Evolutionary conservation across 2,888 invertebrate species (phyloP), one percentile per base, ranked within the genome.

Genomic region (Hermaeophaga mercurialis): DNA sequence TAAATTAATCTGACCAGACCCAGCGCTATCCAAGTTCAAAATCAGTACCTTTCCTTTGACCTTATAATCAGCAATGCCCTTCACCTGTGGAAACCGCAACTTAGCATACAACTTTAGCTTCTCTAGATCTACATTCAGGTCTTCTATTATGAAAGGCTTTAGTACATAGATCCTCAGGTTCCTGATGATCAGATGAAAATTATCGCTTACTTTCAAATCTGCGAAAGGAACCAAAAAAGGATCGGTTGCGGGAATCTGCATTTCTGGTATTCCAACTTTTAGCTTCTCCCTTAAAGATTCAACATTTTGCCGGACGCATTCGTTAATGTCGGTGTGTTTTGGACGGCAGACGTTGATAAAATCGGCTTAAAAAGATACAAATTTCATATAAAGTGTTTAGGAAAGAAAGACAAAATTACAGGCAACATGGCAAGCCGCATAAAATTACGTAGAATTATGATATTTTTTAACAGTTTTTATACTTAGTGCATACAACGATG

Each of bases 11-110:
- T 79, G 75, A 50, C 85, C 85, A 7, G 77, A 71, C 2, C 89
- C 89, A 1, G 82, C 79, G 18, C 89, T 89, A n/a, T 80, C 77
- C 26, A 90, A 80, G 0, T 89, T 87, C 69, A 89, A 73, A 82
- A 89, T 82, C 64, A 90, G 78, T 12, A 90, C 79, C 64, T 83
- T 84, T 7, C 89, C 90, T 7, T 81, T 75, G 17, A 89, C 76
- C 7, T 77, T 78, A 73, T 90, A 90, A 46, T 81, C 77, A 0
- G 86, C 82, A 28, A 78, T 80, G 80, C 88, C 82, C 38, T 80
- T 78, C 24, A 90, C 69, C 36, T 81, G 79, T 0, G 88, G 87
- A 31, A 90, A 82, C 34, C 76, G 77, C 12, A 89, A 65, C 31
- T 81, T 82, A 5, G 85, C 75, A 0, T 80, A 73, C 9, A 88